These are phyloP conservation scores for Helostoma temminkii DNA, from an alignment of 2,797 vertebrate species.

Conservation along the genomic window DNA sequence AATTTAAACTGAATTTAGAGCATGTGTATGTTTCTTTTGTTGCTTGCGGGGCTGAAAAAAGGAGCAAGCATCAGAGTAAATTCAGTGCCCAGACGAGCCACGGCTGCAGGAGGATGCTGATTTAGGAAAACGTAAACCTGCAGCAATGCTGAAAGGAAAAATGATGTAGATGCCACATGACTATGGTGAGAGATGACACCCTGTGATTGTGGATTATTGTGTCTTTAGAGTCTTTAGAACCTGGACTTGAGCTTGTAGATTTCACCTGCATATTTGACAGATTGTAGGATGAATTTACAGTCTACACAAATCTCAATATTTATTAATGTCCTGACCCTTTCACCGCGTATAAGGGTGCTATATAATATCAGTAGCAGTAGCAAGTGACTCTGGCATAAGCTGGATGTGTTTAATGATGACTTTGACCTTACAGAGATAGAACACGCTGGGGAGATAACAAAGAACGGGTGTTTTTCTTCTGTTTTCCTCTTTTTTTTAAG, in stretches of 20 bases:
- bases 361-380: conserved; percentile 15
- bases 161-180: background rate
- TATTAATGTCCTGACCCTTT: conserved; percentile 44
- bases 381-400: conserved; percentile 5
- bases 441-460: conserved; percentile 61
- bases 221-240: background rate
- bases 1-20: background rate
- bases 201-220: background rate
- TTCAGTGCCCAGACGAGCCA: conserved; percentile 14
- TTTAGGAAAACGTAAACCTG: conserved; percentile 39
- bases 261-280: conserved; percentile 1
- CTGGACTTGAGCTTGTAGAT: background rate
- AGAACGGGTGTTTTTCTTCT: conserved; percentile 44
- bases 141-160: conserved; percentile 6
- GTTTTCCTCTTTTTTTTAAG: conserved; percentile 15
- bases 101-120: conserved; percentile 16
- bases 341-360: background rate
- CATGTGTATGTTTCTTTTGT: conserved; percentile 3
- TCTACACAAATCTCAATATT: conserved; percentile 6
- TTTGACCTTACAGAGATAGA: conserved; percentile 56
- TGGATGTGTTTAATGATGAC: conserved; percentile 47
- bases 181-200: background rate
- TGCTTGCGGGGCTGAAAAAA: background rate
- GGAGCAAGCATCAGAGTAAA: conserved; percentile 26
- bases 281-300: background rate